A percentile compares a stretch with the other conserved stretches of the same genome.
phyloP scores from a whole-genome alignment of 1,140 invertebrate genomes.

The Drosophila oshimai region DNA sequence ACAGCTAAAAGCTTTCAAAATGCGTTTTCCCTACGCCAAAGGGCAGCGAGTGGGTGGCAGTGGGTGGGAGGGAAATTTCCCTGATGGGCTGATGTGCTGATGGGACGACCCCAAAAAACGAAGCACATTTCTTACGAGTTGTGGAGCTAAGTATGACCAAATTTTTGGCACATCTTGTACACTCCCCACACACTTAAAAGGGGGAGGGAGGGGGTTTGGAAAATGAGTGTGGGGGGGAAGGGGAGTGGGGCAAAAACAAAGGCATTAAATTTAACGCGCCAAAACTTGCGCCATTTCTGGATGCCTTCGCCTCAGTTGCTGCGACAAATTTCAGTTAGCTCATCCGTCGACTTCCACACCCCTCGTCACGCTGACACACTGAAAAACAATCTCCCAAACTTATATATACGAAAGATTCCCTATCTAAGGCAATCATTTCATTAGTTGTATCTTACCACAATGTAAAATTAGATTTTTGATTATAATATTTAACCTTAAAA shows the following conservation, averaged over 20 bases:
- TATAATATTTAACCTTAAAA: too few relatives aligned
- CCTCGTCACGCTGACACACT: conserved; percentile 11
- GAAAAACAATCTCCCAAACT: background rate
- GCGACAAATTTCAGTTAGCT: conserved; percentile 80
- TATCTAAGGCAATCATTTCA: background rate
- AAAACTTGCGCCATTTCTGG: conserved; percentile 68
- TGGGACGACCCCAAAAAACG: conserved; percentile 17
- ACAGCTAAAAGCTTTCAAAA: conserved; percentile 81
- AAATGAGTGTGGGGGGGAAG: too few relatives aligned
- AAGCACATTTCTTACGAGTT: conserved; percentile 31
- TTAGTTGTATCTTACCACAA: too few relatives aligned
- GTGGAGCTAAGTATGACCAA: conserved; percentile 43
- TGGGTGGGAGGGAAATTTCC: background rate
- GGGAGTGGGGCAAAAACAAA: conserved; percentile 35
- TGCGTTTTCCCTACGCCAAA: conserved; percentile 68
- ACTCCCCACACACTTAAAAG: conserved; percentile 13
- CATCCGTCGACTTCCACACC: conserved; percentile 46
- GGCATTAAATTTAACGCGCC: conserved; percentile 75
- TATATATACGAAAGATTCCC: too few relatives aligned
- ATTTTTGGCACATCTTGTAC: conserved; percentile 55
- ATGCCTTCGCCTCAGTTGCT: conserved; percentile 44
- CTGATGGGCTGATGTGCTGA: background rate
- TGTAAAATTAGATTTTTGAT: too few relatives aligned
- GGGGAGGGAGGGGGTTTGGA: conserved; percentile 6
- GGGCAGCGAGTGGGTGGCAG: conserved; percentile 4